Evolutionary conservation across 2,113 vertebrate species (phyloP).

Genomic region (Dinomys branickii): DNA sequence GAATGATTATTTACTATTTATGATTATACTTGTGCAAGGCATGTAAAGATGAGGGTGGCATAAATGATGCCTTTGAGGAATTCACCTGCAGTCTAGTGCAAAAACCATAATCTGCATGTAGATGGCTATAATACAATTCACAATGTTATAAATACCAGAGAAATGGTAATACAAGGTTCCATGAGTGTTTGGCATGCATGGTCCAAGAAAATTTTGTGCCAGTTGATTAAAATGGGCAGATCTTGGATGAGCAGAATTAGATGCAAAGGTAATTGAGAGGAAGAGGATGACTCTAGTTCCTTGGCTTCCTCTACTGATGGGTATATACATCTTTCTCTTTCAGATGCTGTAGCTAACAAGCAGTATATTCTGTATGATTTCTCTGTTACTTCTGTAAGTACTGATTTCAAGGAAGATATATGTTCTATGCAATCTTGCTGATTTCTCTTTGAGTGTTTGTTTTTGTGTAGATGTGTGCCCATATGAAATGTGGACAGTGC

Average conservation of each 20-base stretch:
- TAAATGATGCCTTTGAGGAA: not conserved
- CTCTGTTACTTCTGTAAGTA: conserved; percentile 74
- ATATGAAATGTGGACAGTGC: not conserved
- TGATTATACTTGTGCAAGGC: not conserved
- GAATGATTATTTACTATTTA: not conserved
- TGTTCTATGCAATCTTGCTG: not conserved
- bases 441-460: not conserved
- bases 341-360: conserved; percentile 46
- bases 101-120: not conserved
- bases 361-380: conserved; percentile 66
- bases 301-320: not conserved
- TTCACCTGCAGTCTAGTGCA: not conserved
- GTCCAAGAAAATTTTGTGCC: not conserved
- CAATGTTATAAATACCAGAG: not conserved
- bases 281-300: fast-evolving
- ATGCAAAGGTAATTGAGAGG: not conserved
- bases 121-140: not conserved
- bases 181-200: not conserved
- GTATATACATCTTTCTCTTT: not conserved
- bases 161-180: not conserved
- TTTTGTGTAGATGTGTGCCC: not conserved
- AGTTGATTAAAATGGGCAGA: not conserved
- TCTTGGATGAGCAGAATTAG: not conserved
- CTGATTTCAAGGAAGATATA: not conserved
- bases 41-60: not conserved